These are phyloP conservation scores for Acrossocheilus fasciatus DNA, from an alignment of 2,797 vertebrate species.

Conservation along the genomic window DNA sequence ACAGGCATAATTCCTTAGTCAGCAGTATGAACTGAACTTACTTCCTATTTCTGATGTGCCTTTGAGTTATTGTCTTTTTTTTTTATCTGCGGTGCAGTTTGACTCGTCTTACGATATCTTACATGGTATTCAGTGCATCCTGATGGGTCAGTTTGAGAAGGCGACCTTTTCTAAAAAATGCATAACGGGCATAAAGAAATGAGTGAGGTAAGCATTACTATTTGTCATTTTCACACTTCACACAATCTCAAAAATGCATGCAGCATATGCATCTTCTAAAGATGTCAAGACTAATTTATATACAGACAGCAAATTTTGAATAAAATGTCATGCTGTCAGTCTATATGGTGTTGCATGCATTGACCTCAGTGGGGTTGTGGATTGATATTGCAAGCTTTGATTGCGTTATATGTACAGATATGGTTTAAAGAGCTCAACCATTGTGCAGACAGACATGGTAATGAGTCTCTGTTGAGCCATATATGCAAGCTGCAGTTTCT, in stretches of 20 bases:
- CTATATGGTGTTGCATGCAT: neutral
- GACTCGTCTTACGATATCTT: conserved; percentile 25
- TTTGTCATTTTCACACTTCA: neutral
- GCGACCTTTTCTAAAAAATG: conserved; percentile 5
- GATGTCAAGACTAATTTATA: neutral
- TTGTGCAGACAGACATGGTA: no score
- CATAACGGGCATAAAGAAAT: conserved; percentile 14
- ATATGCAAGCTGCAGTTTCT: neutral
- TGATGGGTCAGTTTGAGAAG: neutral
- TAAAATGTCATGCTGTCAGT: neutral
- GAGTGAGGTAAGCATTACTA: conserved; percentile 49
- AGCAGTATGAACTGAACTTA: conserved; percentile 54
- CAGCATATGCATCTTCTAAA: neutral
- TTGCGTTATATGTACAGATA: neutral
- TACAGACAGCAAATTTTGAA: neutral
- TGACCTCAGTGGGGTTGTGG: neutral
- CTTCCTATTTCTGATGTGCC: conserved; percentile 52
- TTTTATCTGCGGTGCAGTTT: conserved; percentile 22
- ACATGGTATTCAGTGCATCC: neutral
- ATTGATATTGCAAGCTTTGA: conserved; percentile 1
- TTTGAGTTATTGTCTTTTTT: conserved; percentile 42
- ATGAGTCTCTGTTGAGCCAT: neutral
- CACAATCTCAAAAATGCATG: neutral
- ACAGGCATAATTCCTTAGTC: conserved; percentile 59
- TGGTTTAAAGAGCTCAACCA: conserved; percentile 1